Evolutionary conservation across 2,888 invertebrate genomes (phyloP).

Genomic region (Vanessa cardui): DNA sequence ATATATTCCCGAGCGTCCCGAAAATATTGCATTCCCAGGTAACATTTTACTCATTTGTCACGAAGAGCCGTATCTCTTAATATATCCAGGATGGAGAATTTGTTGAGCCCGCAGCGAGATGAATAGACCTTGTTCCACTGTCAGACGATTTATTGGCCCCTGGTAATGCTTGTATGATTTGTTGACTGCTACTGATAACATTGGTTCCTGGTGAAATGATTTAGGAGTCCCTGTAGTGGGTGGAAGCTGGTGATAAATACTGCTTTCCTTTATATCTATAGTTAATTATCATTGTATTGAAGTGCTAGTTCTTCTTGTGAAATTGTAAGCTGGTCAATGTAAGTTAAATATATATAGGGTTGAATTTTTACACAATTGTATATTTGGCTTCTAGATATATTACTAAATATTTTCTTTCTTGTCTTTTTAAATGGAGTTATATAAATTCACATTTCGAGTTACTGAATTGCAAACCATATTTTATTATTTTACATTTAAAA

Average conservation of each 20-base stretch:
- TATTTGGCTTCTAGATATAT: background rate
- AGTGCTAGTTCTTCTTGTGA: background rate
- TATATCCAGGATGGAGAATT: constrained; percentile 63
- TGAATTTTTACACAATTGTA: background rate
- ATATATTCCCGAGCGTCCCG: constrained; percentile 1
- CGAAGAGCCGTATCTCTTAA: constrained; percentile 27
- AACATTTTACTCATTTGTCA: constrained; percentile 33
- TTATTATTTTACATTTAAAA: no score
- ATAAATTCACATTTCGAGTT: no score
- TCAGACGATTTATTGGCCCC: constrained; percentile 63
- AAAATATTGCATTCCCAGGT: constrained; percentile 16
- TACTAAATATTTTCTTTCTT: no score
- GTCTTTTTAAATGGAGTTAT: no score
- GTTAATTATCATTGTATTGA: constrained; percentile 1
- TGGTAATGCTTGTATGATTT: constrained; percentile 56
- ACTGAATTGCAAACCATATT: no score
- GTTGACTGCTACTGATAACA: constrained; percentile 34
- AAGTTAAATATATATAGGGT: background rate
- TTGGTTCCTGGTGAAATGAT: constrained; percentile 5
- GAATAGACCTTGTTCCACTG: constrained; percentile 59
- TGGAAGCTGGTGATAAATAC: constrained; percentile 3
- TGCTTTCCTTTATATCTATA: background rate
- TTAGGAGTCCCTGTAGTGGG: background rate
- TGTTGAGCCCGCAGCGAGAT: constrained; percentile 63
- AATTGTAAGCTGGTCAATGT: background rate